phyloP scores from a whole-genome alignment of 2,797 vertebrate genomes.

The Lerista edwardsae region DNA sequence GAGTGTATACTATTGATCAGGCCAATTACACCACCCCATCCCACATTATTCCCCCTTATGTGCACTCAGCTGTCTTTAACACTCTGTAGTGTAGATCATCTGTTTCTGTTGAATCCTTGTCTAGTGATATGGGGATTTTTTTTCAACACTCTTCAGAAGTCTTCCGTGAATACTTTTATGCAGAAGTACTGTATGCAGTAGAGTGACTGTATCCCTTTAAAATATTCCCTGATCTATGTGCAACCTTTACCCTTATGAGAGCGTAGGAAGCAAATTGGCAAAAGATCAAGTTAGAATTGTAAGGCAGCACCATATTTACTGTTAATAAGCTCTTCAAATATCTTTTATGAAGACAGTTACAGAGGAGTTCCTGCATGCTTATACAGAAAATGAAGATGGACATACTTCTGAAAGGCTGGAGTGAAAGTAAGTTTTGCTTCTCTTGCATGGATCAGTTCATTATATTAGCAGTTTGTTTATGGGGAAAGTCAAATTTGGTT shows the following conservation, averaged over 20 bases:
- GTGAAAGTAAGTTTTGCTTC: background rate
- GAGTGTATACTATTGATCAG: too few species aligned
- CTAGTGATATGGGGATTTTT: too few species aligned
- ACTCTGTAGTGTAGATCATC: too few species aligned
- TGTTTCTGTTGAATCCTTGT: too few species aligned
- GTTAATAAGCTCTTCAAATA: background rate
- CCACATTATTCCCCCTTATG: too few species aligned
- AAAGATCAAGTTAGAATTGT: background rate
- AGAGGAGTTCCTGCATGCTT: background rate
- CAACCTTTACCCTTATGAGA: background rate
- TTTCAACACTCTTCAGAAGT: too few species aligned
- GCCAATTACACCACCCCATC: too few species aligned
- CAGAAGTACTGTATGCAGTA: too few species aligned
- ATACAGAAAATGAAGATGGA: background rate
- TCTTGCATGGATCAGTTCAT: background rate
- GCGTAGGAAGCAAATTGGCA: background rate
- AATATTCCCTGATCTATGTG: background rate
- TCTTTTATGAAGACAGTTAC: background rate
- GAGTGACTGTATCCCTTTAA: background rate
- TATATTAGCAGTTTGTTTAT: background rate
- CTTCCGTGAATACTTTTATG: too few species aligned
- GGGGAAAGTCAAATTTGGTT: background rate
- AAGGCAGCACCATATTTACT: background rate
- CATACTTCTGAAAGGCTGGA: constrained; percentile 4
- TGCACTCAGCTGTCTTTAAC: too few species aligned